These are phyloP conservation scores for Lytechinus pictus DNA, from an alignment of 35 echinoderm and acorn worm species.

Conservation along the genomic window DNA sequence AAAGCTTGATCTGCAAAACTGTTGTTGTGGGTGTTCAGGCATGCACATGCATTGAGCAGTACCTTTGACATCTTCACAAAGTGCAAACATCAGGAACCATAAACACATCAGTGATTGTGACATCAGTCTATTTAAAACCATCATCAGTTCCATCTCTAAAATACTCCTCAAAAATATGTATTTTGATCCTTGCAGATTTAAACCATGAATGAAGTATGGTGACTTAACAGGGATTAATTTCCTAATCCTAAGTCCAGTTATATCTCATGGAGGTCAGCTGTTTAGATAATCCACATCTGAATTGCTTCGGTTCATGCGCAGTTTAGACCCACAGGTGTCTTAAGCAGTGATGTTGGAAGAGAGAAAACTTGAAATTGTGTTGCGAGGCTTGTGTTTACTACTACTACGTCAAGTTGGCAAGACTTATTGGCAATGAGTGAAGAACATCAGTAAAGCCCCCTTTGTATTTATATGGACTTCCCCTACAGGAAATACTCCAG, in stretches of 20 bases:
- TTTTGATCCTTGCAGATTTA: background rate
- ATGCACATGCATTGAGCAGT: slow-evolving; percentile 66
- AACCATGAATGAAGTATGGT: background rate
- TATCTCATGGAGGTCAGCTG: background rate
- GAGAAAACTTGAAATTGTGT: background rate
- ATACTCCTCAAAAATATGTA: background rate
- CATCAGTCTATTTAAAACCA: slow-evolving; percentile 1
- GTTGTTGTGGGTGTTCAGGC: slow-evolving; percentile 77
- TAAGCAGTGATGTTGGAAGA: background rate
- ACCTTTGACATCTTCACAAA: slow-evolving; percentile 29
- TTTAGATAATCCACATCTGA: background rate
- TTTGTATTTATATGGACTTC: slow-evolving; percentile 50
- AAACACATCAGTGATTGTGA: background rate
- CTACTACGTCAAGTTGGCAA: slow-evolving; percentile 1
- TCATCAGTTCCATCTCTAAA: slow-evolving; percentile 23
- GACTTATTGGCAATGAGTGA: slow-evolving; percentile 46
- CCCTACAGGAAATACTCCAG: slow-evolving; percentile 53
- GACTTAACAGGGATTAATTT: background rate
- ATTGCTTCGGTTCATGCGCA: background rate
- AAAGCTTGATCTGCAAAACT: slow-evolving; percentile 77
- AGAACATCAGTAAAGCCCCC: slow-evolving; percentile 24
- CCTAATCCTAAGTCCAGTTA: slow-evolving; percentile 9
- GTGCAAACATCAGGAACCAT: slow-evolving; percentile 36
- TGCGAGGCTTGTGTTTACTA: background rate
- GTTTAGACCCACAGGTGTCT: background rate